A percentile compares a stretch with the other conserved stretches of the same genome.
These are phyloP conservation scores for Cantharis nigra DNA, from an alignment of 2,888 invertebrate genomes.

Conservation along the genomic window DNA sequence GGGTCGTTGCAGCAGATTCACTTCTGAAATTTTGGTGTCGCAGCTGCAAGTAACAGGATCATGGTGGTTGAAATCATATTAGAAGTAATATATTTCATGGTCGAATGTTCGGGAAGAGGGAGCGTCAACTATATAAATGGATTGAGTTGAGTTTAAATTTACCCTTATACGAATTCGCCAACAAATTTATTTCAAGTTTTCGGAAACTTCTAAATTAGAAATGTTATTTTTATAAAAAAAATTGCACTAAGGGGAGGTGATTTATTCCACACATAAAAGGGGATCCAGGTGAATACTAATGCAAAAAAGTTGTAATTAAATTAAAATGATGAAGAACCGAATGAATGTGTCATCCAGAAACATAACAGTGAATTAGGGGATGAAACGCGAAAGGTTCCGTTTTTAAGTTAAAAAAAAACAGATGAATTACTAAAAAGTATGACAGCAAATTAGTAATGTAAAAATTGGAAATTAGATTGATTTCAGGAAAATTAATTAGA, in stretches of 20 bases:
- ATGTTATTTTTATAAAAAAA: background rate
- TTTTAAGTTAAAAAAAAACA: background rate
- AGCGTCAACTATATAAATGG: conserved; percentile 8
- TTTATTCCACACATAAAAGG: background rate
- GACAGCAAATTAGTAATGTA: too few species aligned
- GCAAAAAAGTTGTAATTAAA: background rate
- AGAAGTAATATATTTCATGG: conserved; percentile 15
- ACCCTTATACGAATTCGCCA: background rate
- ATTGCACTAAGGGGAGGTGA: background rate
- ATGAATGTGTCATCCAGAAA: background rate
- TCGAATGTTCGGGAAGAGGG: background rate
- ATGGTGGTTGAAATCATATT: conserved; percentile 11
- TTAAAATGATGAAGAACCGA: background rate
- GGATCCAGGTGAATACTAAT: background rate
- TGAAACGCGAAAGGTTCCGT: background rate
- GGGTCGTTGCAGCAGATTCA: background rate
- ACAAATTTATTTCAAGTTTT: background rate
- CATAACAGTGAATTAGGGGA: background rate
- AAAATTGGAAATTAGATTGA: too few species aligned
- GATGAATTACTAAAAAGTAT: too few species aligned
- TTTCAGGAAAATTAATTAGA: too few species aligned
- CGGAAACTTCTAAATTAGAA: background rate
- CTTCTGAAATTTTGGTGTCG: background rate
- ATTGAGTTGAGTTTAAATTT: conserved; percentile 2
- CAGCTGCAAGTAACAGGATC: conserved; percentile 2